A percentile compares a stretch with the other conserved stretches of the same genome.
These are phyloP conservation scores for Hetaerina americana DNA, from an alignment of 1,140 invertebrate species.

Conservation along the genomic window DNA sequence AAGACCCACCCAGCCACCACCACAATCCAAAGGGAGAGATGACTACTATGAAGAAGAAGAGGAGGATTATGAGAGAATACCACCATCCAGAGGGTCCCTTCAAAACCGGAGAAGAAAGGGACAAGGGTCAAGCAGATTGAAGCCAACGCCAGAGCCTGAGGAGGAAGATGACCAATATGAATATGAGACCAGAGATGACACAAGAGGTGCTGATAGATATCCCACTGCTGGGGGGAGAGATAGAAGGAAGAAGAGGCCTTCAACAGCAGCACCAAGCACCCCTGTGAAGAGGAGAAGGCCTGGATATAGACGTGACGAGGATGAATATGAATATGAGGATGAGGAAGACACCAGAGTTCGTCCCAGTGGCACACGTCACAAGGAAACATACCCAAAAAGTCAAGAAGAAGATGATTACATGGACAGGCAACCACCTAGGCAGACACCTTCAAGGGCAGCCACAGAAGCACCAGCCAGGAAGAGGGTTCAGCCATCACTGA, in stretches of 20 bases:
- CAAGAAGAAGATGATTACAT: not conserved
- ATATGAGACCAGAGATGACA: conserved; percentile 6
- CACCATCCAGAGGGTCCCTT: not conserved
- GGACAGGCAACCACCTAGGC: not conserved
- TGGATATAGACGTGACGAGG: conserved; percentile 1
- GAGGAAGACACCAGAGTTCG: not conserved
- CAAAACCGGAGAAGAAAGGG: not conserved
- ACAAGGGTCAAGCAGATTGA: not conserved
- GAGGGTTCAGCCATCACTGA: not conserved
- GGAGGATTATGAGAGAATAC: not conserved
- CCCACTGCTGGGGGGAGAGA: not conserved
- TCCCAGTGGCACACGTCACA: not conserved
- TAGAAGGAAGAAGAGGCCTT: conserved; percentile 7
- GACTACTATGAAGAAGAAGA: conserved; percentile 18
- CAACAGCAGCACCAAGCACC: not conserved
- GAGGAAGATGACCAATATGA: conserved; percentile 11
- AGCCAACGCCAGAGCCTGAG: conserved; percentile 4
- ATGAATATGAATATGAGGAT: not conserved
- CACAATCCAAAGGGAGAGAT: conserved; percentile 14
- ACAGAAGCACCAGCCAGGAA: conserved; percentile 8
- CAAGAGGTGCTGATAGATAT: not conserved
- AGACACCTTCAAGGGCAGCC: not conserved
- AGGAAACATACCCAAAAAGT: not conserved
- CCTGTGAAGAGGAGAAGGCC: not conserved
- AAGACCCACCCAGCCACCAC: conserved; percentile 9